These are phyloP conservation scores for Mobula birostris DNA, from an alignment of 2,113 vertebrate species.

Conservation along the genomic window DNA sequence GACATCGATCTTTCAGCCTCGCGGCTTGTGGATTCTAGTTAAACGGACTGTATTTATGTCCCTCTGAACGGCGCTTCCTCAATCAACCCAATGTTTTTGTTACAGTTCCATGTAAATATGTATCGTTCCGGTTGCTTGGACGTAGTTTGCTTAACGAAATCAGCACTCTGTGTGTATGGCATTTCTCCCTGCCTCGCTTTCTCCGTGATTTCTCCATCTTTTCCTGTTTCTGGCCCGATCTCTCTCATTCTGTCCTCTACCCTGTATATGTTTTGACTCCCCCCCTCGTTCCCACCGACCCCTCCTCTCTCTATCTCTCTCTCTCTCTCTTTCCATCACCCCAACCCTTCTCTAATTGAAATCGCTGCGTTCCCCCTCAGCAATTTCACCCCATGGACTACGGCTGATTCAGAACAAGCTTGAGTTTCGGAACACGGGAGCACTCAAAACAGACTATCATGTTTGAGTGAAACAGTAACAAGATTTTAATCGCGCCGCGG, in stretches of 20 bases:
- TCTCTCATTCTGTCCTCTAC: neutral
- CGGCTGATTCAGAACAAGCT: slow-evolving; percentile 42
- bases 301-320: neutral
- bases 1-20: neutral
- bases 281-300: slow-evolving; percentile 20
- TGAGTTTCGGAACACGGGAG: slow-evolving; percentile 58
- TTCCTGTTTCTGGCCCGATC: neutral
- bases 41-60: no score
- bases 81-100: slow-evolving; percentile 25
- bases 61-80: neutral
- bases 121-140: slow-evolving; percentile 21
- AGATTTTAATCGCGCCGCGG: slow-evolving; percentile 41
- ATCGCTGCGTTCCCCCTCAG: no score
- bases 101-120: neutral
- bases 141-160: neutral
- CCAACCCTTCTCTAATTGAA: neutral
- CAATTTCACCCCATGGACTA: neutral
- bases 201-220: neutral
- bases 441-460: slow-evolving; percentile 60
- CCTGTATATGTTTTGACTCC: neutral
- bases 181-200: neutral
- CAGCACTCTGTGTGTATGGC: neutral
- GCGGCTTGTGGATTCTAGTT: neutral
- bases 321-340: neutral
- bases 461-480: slow-evolving; percentile 51